A percentile compares a stretch with the other conserved stretches of the same genome.
Conservation (phyloP, 2,113 vertebrate species). For the Marmota monax region DNA sequence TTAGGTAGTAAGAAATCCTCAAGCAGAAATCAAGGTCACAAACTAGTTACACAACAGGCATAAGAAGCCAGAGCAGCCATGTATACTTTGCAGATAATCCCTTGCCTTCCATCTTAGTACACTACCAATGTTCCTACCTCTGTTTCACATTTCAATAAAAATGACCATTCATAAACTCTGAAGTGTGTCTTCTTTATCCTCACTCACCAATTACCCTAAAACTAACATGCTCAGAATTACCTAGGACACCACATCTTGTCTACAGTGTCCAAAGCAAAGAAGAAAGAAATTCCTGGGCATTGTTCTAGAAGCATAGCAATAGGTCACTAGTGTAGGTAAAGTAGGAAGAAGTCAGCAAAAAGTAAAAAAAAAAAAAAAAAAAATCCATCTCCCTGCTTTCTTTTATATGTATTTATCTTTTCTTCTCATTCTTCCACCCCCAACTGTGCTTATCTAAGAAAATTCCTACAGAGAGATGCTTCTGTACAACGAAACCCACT, state of each 20-base stretch:
- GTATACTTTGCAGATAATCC: neutral
- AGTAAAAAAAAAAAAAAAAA: neutral
- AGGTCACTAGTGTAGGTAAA: neutral
- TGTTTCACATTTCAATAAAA: conserved; percentile 28
- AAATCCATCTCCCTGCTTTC: neutral
- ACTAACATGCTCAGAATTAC: neutral
- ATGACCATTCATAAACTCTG: conserved; percentile 8
- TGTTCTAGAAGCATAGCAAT: neutral
- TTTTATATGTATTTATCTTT: neutral
- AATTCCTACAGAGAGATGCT: neutral
- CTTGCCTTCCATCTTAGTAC: neutral
- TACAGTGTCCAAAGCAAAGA: conserved; percentile 5
- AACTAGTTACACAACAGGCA: neutral
- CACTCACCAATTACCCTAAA: neutral
- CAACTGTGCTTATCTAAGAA: neutral
- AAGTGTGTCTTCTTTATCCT: neutral
- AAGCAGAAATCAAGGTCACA: neutral
- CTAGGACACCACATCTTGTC: neutral
- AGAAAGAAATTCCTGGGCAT: neutral
- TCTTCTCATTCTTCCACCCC: neutral
- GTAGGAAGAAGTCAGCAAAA: neutral
- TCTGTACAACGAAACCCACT: neutral
- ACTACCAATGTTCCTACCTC: neutral
- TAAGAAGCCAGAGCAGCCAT: neutral
- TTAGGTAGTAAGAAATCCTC: neutral